Evolutionary conservation across 64 coral and sea anemone species (phyloP), one percentile per base, ranked within the genome.

Genomic region (Pocillopora damicornis): DNA sequence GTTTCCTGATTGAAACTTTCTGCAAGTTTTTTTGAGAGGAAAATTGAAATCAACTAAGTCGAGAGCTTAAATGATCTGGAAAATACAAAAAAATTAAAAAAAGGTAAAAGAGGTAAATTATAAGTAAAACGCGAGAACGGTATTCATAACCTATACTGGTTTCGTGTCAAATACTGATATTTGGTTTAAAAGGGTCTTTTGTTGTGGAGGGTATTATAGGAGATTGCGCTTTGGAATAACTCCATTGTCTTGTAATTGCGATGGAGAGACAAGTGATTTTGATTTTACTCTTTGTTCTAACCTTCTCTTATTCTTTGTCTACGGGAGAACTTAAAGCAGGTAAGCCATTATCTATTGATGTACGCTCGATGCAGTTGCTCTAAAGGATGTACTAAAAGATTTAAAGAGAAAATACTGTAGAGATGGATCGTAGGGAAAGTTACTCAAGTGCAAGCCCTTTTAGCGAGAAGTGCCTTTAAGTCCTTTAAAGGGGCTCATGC

Each of bases 281-380:
- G 1, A 85, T 85, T 56, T 58, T 12, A 1, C 38, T 85, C 68
- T 85, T 58, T 58, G 20, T 22, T 73, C 11, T 73, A 1, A 37
- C 37, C 38, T 73, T 72, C 58, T 85, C 63, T 58, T 73, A 57
- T 38, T 85, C 65, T 42, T 71, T 85, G 23, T 22, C 81, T 15
- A 51, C 3, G 22, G 65, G 71, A 71, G 65, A 26, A 66, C 23
- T 8, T 57, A 37, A 72, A 14, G 35, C 42, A 85, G 81, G 81
- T 85, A 73, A 51, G 42, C 42, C 42, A 73, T 37, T 56, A 63
- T 25, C 34, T n/a, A 85, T 59, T 58, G 60, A 13, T 35, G 37
- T 25, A 23, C 11, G 3, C 14, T 60, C 12, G 11, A 20, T 23
- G 61, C 0, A 20, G 18, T 26, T 26, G 5, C 13, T 9, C 9